Conservation (phyloP, 2,113 vertebrate genomes). For the Synchiropus splendidus region DNA sequence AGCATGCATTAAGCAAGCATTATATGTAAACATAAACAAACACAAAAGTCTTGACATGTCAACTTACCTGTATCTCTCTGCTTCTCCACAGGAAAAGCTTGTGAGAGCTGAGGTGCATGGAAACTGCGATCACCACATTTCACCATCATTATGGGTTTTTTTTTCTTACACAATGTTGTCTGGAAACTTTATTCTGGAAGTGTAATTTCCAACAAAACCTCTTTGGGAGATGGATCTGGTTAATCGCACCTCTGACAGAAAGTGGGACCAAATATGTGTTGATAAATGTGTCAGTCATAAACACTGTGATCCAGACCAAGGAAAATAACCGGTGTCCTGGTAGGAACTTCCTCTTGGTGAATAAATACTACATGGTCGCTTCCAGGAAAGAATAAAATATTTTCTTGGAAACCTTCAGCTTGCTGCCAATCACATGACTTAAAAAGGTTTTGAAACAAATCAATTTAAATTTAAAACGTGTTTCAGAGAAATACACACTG, state of each 20-base stretch:
- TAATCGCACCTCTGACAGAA: conserved; percentile 19
- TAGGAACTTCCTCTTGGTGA: conserved; percentile 26
- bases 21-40: no score
- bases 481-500: no score
- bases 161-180: conserved; percentile 12
- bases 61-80: no score
- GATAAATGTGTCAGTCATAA: conserved; percentile 32
- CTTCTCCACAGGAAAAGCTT: no score
- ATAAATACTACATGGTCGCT: conserved; percentile 25
- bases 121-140: conserved; percentile 8
- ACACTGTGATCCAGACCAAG: conserved; percentile 22
- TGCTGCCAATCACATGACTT: no score
- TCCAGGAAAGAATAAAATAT: conserved; percentile 19
- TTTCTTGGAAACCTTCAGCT: conserved; percentile 14
- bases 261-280: conserved; percentile 11
- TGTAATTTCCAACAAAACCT: conserved; percentile 11
- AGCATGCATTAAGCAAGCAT: no score
- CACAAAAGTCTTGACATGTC: no score
- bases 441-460: no score
- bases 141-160: conserved; percentile 7
- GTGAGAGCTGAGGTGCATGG: no score
- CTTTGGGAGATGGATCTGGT: conserved; percentile 15
- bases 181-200: conserved; percentile 21
- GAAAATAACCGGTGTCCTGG: conserved; percentile 13
- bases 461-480: no score